These are phyloP conservation scores for Phoxinus dragarum DNA, from an alignment of 2,797 vertebrate species.

Conservation along the genomic window DNA sequence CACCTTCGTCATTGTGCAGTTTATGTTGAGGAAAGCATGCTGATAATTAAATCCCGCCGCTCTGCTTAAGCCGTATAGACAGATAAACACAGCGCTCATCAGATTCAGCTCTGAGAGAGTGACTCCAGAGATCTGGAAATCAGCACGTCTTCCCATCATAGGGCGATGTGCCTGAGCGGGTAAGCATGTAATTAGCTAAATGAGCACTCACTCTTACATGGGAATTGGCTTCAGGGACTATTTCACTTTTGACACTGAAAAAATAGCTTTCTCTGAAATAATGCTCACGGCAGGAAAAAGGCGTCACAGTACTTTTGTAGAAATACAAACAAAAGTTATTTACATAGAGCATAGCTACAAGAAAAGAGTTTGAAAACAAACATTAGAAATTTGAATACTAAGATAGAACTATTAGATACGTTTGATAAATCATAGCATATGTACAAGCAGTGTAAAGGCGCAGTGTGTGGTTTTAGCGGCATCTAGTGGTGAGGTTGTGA, in stretches of 20 bases:
- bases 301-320: slow-evolving; percentile 76
- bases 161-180: slow-evolving; percentile 9
- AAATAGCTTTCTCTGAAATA: slow-evolving; percentile 72
- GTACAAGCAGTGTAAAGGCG: too few species aligned
- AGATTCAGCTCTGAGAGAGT: slow-evolving; percentile 16
- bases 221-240: not conserved
- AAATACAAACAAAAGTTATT: slow-evolving; percentile 67
- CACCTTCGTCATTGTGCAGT: slow-evolving; percentile 4
- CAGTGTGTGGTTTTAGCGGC: too few species aligned
- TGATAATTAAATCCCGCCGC: slow-evolving; percentile 11
- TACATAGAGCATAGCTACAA: slow-evolving; percentile 70
- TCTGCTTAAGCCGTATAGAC: not conserved
- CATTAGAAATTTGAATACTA: not conserved
- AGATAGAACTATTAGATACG: not conserved
- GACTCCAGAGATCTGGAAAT: slow-evolving; percentile 23
- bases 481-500: too few species aligned
- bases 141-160: not conserved
- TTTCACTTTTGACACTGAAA: not conserved
- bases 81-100: slow-evolving; percentile 30
- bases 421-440: not conserved
- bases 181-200: slow-evolving; percentile 21
- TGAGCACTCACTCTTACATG: not conserved
- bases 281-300: slow-evolving; percentile 69
- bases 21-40: not conserved
- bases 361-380: slow-evolving; percentile 24